Percentiles rank a stretch among this genome's conserved stretches.
phyloP scores from a whole-genome alignment of 1,140 invertebrate species.

The Apis cerana region DNA sequence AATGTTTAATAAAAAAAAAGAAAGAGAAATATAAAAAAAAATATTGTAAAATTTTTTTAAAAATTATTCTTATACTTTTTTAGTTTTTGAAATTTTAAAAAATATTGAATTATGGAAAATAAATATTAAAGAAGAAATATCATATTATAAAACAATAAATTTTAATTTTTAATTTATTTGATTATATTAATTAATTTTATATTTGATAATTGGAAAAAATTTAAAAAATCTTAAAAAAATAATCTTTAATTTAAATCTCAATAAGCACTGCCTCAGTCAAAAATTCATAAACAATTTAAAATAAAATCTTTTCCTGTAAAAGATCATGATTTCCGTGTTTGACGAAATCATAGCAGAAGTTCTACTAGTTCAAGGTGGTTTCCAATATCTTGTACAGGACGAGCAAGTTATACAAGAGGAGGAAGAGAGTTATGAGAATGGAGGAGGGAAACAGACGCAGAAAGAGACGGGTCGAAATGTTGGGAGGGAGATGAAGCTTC shows the following conservation, averaged over 20 bases:
- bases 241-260: neutral
- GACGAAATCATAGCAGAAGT: conserved; percentile 3
- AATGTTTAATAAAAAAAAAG: too few relatives aligned
- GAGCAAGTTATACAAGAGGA: conserved; percentile 15
- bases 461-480: conserved; percentile 2
- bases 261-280: accelerated
- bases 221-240: neutral
- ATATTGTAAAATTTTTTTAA: neutral
- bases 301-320: neutral
- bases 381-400: conserved; percentile 19
- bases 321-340: neutral
- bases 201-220: too few relatives aligned
- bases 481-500: conserved; percentile 42
- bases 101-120: neutral
- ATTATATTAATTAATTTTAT: too few relatives aligned
- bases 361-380: conserved; percentile 8
- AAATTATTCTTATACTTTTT: neutral
- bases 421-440: neutral
- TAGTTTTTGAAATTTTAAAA: neutral
- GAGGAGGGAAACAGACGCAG: conserved; percentile 30
- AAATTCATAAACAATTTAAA: neutral
- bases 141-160: too few relatives aligned
- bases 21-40: neutral
- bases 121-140: too few relatives aligned
- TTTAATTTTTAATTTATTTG: too few relatives aligned